Base-by-base conservation (phyloP, 2,797 vertebrate species). In the Melanotaenia maccullochi region DNA sequence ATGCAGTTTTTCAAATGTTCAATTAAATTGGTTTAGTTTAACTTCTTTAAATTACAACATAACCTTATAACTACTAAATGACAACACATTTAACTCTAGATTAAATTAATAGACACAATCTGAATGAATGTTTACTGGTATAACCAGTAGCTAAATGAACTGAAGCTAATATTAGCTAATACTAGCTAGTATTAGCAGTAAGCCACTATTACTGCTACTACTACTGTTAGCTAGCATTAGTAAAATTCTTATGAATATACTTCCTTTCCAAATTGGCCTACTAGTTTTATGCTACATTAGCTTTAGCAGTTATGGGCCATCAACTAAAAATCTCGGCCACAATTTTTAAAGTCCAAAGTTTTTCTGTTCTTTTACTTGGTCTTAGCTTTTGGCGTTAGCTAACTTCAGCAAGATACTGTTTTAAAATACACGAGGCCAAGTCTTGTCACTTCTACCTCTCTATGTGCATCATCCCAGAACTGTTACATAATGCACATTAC, bases 271-370 rank as follows among this genome's bases (percentile, higher is more conserved):
- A 22, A 24, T 22, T 35, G 18, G 28, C 33, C 20, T 9, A 36
- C 20, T 38, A 36, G 58, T 4, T 4, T 24, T 36, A 38, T 68
- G 66, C 57, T 68, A 68, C 66, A 59, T 59, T 14, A 38, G 36
- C 36, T 4, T 68, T 60, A 51, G 42, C 42, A 68, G 51, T 59
- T 58, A 47, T 18, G n/a, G 30, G 28, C 4, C 7, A 24, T 54
- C 33, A 11, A 5, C 9, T 11, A 16, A 0, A 59, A 60, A 69
- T 22, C n/a, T 32, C 16, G 28, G 9, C n/a, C 44, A 11, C 32
- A 24, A 4, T 30, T 30, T 30, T 30, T 30, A 30, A 30, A 30
- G 28, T 30, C 28, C 30, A 64, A 6, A 4, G 32, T 52, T 44
- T 42, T 28, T 14, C 24, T 28, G 38, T 14, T 3, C 42, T 16